phyloP scores from a whole-genome alignment of 2,113 vertebrate species.

The Etia nguti region DNA sequence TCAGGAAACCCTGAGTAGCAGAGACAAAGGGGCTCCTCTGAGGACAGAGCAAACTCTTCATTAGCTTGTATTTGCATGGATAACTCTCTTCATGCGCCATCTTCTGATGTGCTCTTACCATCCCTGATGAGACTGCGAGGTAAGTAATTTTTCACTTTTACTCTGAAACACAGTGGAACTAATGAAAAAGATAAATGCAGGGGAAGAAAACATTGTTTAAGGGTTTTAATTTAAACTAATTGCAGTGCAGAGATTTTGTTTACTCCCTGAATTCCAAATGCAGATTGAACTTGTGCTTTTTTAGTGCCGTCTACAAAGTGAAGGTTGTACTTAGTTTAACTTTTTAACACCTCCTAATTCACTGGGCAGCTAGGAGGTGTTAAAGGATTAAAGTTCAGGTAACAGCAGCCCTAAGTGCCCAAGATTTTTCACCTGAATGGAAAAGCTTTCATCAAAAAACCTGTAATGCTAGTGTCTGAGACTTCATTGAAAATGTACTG shows the following conservation, averaged over 20 bases:
- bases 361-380: neutral
- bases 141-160: slow-evolving; percentile 11
- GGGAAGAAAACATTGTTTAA: neutral
- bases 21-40: slow-evolving; percentile 25
- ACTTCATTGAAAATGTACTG: neutral
- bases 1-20: neutral
- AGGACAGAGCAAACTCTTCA: slow-evolving; percentile 35
- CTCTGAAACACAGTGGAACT: neutral
- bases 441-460: neutral
- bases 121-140: slow-evolving; percentile 7
- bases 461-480: no score
- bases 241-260: neutral
- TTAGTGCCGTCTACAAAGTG: neutral
- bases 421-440: neutral
- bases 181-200: neutral
- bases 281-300: neutral
- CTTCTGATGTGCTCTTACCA: neutral
- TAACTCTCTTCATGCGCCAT: slow-evolving; percentile 1
- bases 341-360: neutral
- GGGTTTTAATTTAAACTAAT: neutral
- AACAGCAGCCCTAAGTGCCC: accelerated
- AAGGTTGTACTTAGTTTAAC: neutral
- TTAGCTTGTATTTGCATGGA: slow-evolving; percentile 46
- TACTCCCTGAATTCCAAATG: neutral
- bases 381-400: neutral